Percentiles rank a stretch among this genome's conserved stretches.
phyloP scores from a whole-genome alignment of 2,797 vertebrate species.

The Coregonus suidteri region DNA sequence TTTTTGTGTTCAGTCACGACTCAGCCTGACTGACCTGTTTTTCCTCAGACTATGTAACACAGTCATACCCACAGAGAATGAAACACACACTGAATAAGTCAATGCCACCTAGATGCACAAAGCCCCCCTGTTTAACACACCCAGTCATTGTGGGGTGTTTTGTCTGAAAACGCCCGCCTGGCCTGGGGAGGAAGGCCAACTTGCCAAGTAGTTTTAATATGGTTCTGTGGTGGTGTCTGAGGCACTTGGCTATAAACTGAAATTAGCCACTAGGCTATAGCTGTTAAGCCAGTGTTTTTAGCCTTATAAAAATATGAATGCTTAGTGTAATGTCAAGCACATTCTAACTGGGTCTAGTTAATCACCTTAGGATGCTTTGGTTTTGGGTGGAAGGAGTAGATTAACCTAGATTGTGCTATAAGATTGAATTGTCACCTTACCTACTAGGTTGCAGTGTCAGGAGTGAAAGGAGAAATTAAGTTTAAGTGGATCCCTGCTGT shows the following conservation, averaged over 20 bases:
- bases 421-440: background rate
- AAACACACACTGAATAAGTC: too few relatives aligned
- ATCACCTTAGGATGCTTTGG: background rate
- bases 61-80: background rate
- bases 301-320: too few relatives aligned
- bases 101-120: background rate
- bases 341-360: background rate
- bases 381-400: background rate
- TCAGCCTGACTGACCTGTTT: background rate
- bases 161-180: too few relatives aligned
- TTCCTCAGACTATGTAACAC: background rate
- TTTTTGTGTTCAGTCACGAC: slow-evolving; percentile 2
- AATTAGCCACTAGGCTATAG: too few relatives aligned
- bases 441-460: background rate
- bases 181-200: too few relatives aligned
- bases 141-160: background rate
- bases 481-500: background rate
- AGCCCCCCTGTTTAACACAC: background rate
- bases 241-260: too few relatives aligned
- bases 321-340: background rate
- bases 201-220: too few relatives aligned
- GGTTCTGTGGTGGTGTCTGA: too few relatives aligned
- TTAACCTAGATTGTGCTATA: background rate
- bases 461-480: background rate
- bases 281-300: background rate